Evolutionary conservation across 2,888 invertebrate species (phyloP), one percentile per base, ranked within the genome.

Genomic region (Pardosa pseudoannulata): DNA sequence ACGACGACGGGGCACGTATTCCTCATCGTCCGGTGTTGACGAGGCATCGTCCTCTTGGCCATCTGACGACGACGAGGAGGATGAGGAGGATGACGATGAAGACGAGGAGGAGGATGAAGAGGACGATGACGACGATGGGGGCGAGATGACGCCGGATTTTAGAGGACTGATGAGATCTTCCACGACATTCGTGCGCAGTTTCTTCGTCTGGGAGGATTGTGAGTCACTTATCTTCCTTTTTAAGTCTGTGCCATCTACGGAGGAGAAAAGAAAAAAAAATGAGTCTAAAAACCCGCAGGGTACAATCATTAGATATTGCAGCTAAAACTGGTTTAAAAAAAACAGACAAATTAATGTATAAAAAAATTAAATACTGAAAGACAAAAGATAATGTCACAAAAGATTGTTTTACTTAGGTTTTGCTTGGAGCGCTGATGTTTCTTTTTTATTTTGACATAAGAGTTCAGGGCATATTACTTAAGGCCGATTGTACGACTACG

Each of bases 1-100:
- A 29, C 85, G 50, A 16, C 88, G 36, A 11, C 85, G 71, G 6
- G 88, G 81, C 16, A 75, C 19, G 62, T 75, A 85, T 11, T 76
- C 76, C 1, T 88, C 88, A 7, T 82, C 82, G n/a, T 28, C 73
- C n/a, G 73, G 73, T 2, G 41, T 31, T 11, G 75, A 74, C 1
- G 65, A n/a, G 3, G 71, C 78, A 27, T 78, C 78, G 11, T 85
- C 85, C 23, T 72, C 64, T 28, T 50, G 46, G 9, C 41, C 46
- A 3, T 39, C 39, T 1, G 76, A 67, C 0, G 83, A 76, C 0
- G 82, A 76, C 6, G 82, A 82, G 1, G 82, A 71, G 31, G 74
- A 70, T 6, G 74, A 56, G 1, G 46, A 31, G 5, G 56, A 62
- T 19, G 75, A 70, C 1, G 56, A 32, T 0, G 56, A 71, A 23